phyloP scores from a whole-genome alignment of 2,113 vertebrate genomes.

The Okapia johnstoni region DNA sequence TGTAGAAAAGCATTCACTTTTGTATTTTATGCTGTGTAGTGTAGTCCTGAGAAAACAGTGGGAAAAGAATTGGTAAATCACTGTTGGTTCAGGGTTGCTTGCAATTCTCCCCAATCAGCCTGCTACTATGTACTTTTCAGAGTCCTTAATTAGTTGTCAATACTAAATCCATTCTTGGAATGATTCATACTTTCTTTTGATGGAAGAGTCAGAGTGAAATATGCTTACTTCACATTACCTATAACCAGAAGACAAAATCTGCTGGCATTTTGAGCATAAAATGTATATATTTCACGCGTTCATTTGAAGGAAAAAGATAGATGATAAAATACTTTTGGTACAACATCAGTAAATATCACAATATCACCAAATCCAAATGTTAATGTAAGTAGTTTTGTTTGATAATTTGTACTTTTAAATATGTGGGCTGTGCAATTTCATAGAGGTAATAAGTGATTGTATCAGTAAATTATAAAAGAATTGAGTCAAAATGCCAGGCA shows the following conservation, averaged over 20 bases:
- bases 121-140: neutral
- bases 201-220: neutral
- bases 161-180: neutral
- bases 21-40: neutral
- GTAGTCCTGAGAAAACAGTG: neutral
- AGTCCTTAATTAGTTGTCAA: neutral
- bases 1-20: rapidly evolving
- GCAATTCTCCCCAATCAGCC: neutral
- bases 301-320: neutral
- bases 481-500: neutral
- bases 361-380: neutral
- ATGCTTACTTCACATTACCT: neutral
- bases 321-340: neutral
- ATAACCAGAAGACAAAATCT: neutral
- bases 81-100: neutral
- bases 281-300: neutral
- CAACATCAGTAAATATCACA: neutral
- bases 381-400: neutral
- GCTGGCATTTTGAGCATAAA: neutral
- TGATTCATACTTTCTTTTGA: neutral
- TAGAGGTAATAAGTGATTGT: neutral
- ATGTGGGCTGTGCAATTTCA: neutral
- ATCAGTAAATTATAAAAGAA: neutral
- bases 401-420: neutral
- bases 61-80: neutral